Evolutionary conservation across 2,113 vertebrate species (phyloP), one percentile per base, ranked within the genome.

Genomic region (Carollia perspicillata): DNA sequence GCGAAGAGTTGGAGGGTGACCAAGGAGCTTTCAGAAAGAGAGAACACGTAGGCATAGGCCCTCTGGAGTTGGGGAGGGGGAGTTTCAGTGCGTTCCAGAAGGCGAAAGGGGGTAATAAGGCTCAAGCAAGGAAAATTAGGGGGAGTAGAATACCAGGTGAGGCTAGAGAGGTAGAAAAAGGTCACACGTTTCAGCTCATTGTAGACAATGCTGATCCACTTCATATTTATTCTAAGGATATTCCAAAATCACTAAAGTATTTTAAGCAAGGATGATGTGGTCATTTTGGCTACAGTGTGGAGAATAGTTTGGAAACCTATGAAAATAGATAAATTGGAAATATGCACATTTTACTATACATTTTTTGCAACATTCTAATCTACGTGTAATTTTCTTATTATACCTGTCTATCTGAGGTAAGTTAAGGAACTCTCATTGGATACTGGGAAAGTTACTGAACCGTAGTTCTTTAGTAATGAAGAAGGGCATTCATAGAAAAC

Each of bases 221-320:
- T 95, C 47, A 51, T 42, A 33, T 87, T 91, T 87, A 53, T 60
- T 87, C n/a, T 51, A 84, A 93, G 80, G 89, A 81, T 71, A 66
- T 85, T 84, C 84, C 47, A 63, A 74, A 92, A 94, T 47, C 17
- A 71, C 49, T 72, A n/a, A 84, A 40, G 40, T 51, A 47, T 20
- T 93, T 81, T 95, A 79, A 74, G 40, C 22, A 83, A n/a, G 17
- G 8, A 28, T 63, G 30, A 84, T 84, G 51, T 74, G 28, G 17
- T 51, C 22, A 63, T 63, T 92, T 51, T 95, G 37, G 6, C 51
- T 84, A 28, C 12, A 33, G 1, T 80, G n/a, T 95, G 49, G 26
- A 30, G 40, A 91, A 68, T 12, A 90, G 49, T 81, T 53, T 89
- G 65, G 22, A 78, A 95, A 86, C 37, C 85, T 95, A 49, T 84